These are phyloP conservation scores for Montipora cactus DNA, from an alignment of 64 coral and sea anemone genomes.

Conservation along the genomic window DNA sequence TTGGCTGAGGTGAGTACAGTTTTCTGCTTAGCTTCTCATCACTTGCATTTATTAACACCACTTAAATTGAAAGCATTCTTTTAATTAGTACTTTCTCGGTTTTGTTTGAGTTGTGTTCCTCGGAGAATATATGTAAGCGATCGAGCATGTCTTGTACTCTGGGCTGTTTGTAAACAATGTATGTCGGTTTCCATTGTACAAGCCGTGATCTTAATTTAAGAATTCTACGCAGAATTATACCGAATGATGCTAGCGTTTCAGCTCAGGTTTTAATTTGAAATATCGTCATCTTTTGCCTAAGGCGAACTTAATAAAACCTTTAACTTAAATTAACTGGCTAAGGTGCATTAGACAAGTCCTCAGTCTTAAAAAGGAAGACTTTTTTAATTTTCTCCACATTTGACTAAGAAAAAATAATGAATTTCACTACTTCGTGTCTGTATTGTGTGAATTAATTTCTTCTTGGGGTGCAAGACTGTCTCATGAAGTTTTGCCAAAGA, in stretches of 20 bases:
- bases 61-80: conserved; percentile 25
- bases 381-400: neutral
- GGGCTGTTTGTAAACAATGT: conserved; percentile 51
- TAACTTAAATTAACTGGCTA: neutral
- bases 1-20: conserved; percentile 84
- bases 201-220: conserved; percentile 32
- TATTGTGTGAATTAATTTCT: conserved; percentile 20
- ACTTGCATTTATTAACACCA: conserved; percentile 36
- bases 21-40: neutral
- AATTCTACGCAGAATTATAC: conserved; percentile 46
- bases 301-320: neutral
- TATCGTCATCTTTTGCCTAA: neutral
- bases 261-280: neutral
- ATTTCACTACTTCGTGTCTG: neutral
- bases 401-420: neutral
- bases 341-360: neutral
- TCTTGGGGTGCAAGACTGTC: neutral
- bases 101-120: conserved; percentile 23
- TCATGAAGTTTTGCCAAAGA: neutral
- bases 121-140: neutral
- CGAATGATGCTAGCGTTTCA: neutral
- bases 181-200: conserved; percentile 4
- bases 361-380: neutral
- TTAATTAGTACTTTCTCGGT: conserved; percentile 41
- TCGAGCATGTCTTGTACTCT: conserved; percentile 13